Percentiles rank a stretch among this genome's conserved stretches.
Conservation (phyloP, 2,113 vertebrate genomes). For the Physeter macrocephalus region DNA sequence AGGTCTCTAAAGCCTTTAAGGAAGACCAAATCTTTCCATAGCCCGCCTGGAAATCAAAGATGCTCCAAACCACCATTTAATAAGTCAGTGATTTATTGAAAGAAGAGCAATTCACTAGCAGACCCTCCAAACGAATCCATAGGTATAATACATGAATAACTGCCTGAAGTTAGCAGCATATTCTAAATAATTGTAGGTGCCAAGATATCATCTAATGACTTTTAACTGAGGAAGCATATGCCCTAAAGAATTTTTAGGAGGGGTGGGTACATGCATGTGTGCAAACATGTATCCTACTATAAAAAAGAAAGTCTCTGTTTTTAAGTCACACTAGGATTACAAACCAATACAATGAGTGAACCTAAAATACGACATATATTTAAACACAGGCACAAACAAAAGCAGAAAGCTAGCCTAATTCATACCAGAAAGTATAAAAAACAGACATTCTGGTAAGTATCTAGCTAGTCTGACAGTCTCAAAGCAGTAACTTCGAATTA, state of each 20-base stretch:
- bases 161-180: not conserved
- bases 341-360: not conserved
- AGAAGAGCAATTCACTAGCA: not conserved
- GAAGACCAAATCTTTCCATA: not conserved
- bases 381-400: slow-evolving; percentile 18
- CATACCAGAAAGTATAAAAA: slow-evolving; percentile 9
- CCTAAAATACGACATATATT: not conserved
- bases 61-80: not conserved
- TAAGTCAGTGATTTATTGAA: not conserved
- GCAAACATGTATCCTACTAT: not conserved
- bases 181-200: not conserved
- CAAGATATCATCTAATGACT: not conserved
- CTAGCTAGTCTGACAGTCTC: not conserved
- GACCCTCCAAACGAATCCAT: not conserved
- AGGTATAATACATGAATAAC: not conserved
- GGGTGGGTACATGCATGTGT: not conserved
- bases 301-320: not conserved
- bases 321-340: not conserved
- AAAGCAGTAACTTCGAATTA: slow-evolving; percentile 23
- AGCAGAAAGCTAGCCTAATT: slow-evolving; percentile 18
- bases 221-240: not conserved
- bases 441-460: not conserved
- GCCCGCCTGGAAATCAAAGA: not conserved
- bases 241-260: not conserved
- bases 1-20: not conserved